phyloP scores from a whole-genome alignment of 2,797 vertebrate genomes.

The Myripristis murdjan region DNA sequence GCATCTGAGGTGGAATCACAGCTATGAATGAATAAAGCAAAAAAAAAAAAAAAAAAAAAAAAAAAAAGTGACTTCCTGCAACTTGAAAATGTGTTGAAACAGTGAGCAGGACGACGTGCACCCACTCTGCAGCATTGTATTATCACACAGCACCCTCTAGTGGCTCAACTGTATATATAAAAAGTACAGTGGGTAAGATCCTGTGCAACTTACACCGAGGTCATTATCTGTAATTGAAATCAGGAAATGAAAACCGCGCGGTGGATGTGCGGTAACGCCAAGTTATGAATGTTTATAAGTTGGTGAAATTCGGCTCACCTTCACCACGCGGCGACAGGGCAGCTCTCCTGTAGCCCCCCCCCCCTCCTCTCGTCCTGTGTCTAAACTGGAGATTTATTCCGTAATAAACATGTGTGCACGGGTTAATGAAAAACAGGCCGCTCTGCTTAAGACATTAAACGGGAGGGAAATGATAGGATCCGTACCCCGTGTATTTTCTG shows the following conservation, averaged over 20 bases:
- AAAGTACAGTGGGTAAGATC: neutral
- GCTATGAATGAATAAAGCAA: neutral
- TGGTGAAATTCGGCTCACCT: neutral
- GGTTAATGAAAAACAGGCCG: constrained; percentile 72
- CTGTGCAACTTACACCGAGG: neutral
- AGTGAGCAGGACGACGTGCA: too few species aligned
- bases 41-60: too few species aligned
- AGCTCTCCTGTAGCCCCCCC: neutral
- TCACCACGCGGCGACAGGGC: neutral
- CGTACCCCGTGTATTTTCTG: constrained; percentile 59
- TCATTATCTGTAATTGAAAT: constrained; percentile 38
- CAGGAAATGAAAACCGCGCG: constrained; percentile 27
- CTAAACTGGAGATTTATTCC: constrained; percentile 41
- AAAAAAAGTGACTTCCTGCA: neutral
- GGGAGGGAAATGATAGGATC: constrained; percentile 61
- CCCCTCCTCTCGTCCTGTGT: constrained; percentile 9
- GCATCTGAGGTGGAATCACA: constrained; percentile 1
- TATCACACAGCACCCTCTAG: constrained; percentile 56
- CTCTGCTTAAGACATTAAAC: constrained; percentile 77
- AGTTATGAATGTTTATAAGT: neutral
- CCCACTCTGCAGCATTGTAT: neutral
- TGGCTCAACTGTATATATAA: neutral
- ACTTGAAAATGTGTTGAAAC: too few species aligned
- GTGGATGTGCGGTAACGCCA: neutral
- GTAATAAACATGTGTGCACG: constrained; percentile 54